Conservation (phyloP, 2,113 vertebrate species). For the Bostrychus sinensis region DNA sequence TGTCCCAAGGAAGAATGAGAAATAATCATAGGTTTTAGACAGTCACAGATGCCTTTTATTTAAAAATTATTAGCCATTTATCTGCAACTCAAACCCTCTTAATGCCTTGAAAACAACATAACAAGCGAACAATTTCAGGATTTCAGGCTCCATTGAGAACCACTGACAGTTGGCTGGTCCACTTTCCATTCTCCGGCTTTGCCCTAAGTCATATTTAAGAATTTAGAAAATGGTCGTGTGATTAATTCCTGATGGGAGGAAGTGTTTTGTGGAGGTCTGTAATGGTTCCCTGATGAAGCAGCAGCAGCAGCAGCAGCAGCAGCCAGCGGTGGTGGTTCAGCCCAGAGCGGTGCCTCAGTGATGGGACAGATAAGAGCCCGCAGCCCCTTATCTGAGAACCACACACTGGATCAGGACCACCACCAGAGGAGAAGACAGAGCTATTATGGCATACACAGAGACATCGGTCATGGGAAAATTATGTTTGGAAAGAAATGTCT, state of each 20-base stretch:
- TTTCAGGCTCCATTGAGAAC: slow-evolving; percentile 4
- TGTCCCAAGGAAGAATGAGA: too few species aligned
- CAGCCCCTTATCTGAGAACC: slow-evolving; percentile 64
- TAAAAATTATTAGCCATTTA: too few species aligned
- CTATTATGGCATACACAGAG: slow-evolving; percentile 1
- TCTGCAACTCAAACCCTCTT: too few species aligned
- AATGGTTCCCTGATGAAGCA: slow-evolving; percentile 59
- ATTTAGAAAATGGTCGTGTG: slow-evolving; percentile 1
- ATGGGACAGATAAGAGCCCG: slow-evolving; percentile 73
- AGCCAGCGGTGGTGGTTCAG: slow-evolving; percentile 35
- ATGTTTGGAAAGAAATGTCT: not conserved
- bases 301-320: slow-evolving; percentile 46
- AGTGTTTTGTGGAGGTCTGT: slow-evolving; percentile 47
- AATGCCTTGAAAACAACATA: not conserved
- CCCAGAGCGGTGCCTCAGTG: slow-evolving; percentile 35
- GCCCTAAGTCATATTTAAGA: slow-evolving; percentile 6
- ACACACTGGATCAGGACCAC: slow-evolving; percentile 54
- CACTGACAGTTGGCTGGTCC: not conserved
- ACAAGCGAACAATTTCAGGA: not conserved
- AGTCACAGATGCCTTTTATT: too few species aligned
- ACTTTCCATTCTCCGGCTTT: not conserved
- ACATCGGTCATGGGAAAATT: not conserved
- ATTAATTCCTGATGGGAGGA: slow-evolving; percentile 53
- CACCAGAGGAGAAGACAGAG: slow-evolving; percentile 54
- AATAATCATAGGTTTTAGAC: too few species aligned